Conservation (phyloP, 2,797 vertebrate genomes). For the Scyliorhinus canicula region DNA sequence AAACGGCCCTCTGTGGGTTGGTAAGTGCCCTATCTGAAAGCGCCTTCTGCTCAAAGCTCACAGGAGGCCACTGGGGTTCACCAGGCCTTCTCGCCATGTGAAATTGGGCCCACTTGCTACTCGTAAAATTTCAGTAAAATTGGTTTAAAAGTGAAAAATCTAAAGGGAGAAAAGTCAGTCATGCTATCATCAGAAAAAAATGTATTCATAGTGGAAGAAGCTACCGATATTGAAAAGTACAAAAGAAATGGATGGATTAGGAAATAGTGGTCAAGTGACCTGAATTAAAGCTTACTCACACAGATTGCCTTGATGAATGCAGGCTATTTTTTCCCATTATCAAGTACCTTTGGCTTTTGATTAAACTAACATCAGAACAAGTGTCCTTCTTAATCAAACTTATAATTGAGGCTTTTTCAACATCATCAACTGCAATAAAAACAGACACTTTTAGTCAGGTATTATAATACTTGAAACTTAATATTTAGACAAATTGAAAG, state of each 20-base stretch:
- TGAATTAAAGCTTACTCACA: slow-evolving; percentile 46
- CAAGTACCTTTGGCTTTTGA: slow-evolving; percentile 64
- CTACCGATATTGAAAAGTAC: not conserved
- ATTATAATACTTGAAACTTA: not conserved
- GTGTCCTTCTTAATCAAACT: slow-evolving; percentile 75
- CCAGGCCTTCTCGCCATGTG: too few relatives aligned
- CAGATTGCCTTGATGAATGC: slow-evolving; percentile 39
- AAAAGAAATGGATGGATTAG: not conserved
- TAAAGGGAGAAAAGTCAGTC: not conserved
- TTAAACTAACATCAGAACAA: slow-evolving; percentile 61
- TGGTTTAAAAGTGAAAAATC: not conserved
- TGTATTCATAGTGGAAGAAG: not conserved
- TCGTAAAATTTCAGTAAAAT: too few relatives aligned
- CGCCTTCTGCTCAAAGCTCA: too few relatives aligned
- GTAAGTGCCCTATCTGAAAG: not conserved
- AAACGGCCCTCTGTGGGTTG: not conserved
- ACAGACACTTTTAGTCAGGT: not conserved
- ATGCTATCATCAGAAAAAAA: not conserved
- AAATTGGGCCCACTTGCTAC: too few relatives aligned
- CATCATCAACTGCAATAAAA: slow-evolving; percentile 41
- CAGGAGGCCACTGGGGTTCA: too few relatives aligned
- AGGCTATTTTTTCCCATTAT: slow-evolving; percentile 76
- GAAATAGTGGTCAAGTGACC: not conserved
- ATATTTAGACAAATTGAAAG: not conserved
- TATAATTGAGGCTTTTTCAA: slow-evolving; percentile 57